phyloP scores from a whole-genome alignment of 2,113 vertebrate genomes.

The Ursus arctos region DNA sequence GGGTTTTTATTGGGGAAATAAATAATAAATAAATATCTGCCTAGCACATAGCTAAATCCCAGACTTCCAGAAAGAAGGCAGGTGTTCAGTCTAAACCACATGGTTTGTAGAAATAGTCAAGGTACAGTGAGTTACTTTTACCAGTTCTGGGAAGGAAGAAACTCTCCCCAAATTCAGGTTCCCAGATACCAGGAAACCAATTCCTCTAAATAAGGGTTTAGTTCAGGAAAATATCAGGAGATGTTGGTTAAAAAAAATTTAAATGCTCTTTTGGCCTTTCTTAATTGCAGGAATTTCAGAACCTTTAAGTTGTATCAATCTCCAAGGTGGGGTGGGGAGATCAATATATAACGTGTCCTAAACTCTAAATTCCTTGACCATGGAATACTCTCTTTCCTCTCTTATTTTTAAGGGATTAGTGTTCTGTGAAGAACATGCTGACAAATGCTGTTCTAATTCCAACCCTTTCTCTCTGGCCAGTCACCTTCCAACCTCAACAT shows the following conservation, averaged over 20 bases:
- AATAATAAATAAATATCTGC: not conserved
- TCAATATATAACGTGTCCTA: not conserved
- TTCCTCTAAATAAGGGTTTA: not conserved
- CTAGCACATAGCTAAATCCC: not conserved
- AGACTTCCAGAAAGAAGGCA: not conserved
- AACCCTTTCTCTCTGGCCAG: not conserved
- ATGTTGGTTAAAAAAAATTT: not conserved
- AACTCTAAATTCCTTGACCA: slow-evolving; percentile 28
- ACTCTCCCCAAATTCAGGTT: not conserved
- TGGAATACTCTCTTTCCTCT: not conserved
- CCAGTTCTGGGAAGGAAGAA: not conserved
- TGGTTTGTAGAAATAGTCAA: not conserved
- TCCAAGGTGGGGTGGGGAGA: not conserved
- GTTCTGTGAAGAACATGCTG: not conserved
- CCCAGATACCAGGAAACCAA: not conserved
- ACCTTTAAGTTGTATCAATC: not conserved
- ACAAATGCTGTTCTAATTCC: not conserved
- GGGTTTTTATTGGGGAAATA: not conserved
- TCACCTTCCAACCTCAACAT: not conserved
- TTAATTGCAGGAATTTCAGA: slow-evolving; percentile 6
- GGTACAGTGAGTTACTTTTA: not conserved
- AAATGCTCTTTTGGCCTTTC: not conserved
- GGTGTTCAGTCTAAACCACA: not conserved
- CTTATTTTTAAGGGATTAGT: not conserved
- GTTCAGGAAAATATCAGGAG: slow-evolving; percentile 13